A percentile compares a stretch with the other conserved stretches of the same genome.
phyloP scores from a whole-genome alignment of 2,888 invertebrate genomes.

The Scaptomyza polygonia region DNA sequence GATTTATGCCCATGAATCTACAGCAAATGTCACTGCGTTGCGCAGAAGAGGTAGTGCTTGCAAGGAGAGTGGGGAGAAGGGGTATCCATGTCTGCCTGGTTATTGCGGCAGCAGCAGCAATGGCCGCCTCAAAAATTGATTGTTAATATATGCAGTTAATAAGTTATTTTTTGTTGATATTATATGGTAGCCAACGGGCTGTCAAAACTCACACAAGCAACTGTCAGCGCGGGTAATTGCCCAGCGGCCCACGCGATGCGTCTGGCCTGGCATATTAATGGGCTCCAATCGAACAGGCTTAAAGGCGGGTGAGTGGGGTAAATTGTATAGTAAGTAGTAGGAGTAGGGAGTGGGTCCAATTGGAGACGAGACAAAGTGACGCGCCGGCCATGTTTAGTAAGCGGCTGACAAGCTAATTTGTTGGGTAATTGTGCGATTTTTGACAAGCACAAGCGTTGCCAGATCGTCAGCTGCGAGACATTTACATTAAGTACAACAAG shows the following conservation, averaged over 20 bases:
- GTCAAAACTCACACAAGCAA: slow-evolving; percentile 81
- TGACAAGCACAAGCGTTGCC: slow-evolving; percentile 63
- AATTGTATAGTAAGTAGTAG: slow-evolving; percentile 4
- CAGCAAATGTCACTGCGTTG: slow-evolving; percentile 76
- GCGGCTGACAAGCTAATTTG: slow-evolving; percentile 72
- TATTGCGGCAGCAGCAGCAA: slow-evolving; percentile 60
- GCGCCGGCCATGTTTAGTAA: slow-evolving; percentile 68
- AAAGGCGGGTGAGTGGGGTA: neutral
- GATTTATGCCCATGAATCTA: slow-evolving; percentile 83
- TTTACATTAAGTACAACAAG: slow-evolving; percentile 9
- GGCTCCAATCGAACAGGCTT: slow-evolving; percentile 12
- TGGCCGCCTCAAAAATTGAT: slow-evolving; percentile 82
- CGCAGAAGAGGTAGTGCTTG: neutral
- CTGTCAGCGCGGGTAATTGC: slow-evolving; percentile 82
- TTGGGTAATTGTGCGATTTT: slow-evolving; percentile 68
- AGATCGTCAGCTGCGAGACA: slow-evolving; percentile 27
- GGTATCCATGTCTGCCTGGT: neutral
- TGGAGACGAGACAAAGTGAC: slow-evolving; percentile 66
- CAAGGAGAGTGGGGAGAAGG: neutral
- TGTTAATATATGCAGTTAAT: slow-evolving; percentile 82
- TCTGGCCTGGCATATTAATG: slow-evolving; percentile 82
- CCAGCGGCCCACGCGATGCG: slow-evolving; percentile 75
- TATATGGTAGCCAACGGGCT: slow-evolving; percentile 82
- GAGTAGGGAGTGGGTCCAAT: slow-evolving; percentile 9
- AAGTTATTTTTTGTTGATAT: slow-evolving; percentile 76